Evolutionary conservation across 2,797 vertebrate species (phyloP).

Genomic region (Manis pentadactyla): DNA sequence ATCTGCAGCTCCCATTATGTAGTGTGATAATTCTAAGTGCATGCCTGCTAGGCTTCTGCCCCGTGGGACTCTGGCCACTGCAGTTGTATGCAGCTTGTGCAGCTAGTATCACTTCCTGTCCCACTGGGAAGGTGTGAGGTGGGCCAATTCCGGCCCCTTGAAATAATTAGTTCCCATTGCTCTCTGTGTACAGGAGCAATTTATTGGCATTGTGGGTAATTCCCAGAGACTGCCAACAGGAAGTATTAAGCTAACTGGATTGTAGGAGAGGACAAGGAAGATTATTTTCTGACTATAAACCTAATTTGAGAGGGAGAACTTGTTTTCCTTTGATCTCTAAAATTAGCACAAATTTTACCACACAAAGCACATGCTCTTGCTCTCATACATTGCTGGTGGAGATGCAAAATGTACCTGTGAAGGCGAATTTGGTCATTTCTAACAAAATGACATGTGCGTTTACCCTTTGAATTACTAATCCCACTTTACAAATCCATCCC

Average conservation of each 20-base stretch:
- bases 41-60: conserved; percentile 30
- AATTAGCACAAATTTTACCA: conserved; percentile 3
- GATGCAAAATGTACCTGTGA: conserved; percentile 19
- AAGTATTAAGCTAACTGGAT: conserved; percentile 50
- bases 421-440: conserved; percentile 22
- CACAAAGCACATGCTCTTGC: not conserved
- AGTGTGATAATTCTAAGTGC: conserved; percentile 46
- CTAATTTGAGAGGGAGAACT: not conserved
- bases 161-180: conserved; percentile 71
- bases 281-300: conserved; percentile 49
- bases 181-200: conserved; percentile 53
- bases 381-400: not conserved
- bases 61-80: not conserved
- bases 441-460: conserved; percentile 23
- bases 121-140: conserved; percentile 62
- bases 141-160: conserved; percentile 67
- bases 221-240: conserved; percentile 57
- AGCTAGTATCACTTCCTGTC: conserved; percentile 68
- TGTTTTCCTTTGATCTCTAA: conserved; percentile 3
- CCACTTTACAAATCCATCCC: not conserved
- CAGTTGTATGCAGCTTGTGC: conserved; percentile 63
- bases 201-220: conserved; percentile 66
- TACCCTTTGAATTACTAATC: conserved; percentile 47
- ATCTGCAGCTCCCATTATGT: conserved; percentile 46
- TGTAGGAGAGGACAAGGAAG: conserved; percentile 4